Evolutionary conservation across 2,888 invertebrate genomes (phyloP).

Genomic region (Sphinx pinastri): DNA sequence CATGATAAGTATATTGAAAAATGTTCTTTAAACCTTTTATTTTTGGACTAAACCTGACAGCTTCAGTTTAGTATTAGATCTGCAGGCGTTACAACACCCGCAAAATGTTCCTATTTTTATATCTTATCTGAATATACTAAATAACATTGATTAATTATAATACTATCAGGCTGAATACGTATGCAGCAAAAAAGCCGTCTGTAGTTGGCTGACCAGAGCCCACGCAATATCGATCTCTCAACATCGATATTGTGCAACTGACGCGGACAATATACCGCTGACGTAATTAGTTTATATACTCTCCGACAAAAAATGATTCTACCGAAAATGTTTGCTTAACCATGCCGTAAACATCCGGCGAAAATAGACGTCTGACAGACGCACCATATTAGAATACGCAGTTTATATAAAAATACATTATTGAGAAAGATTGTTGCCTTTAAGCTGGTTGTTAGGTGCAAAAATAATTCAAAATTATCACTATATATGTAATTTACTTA

Average conservation of each 20-base stretch:
- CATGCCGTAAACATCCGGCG: constrained; percentile 22
- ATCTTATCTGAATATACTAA: background rate
- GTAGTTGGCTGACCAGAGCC: constrained; percentile 28
- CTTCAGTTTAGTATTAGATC: background rate
- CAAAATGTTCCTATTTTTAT: no score
- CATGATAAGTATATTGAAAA: no score
- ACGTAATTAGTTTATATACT: constrained; percentile 30
- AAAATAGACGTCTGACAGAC: background rate
- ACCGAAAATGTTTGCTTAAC: constrained; percentile 18
- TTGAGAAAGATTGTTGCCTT: no score
- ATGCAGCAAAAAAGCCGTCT: constrained; percentile 13
- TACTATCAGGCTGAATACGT: background rate
- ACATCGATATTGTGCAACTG: constrained; percentile 29
- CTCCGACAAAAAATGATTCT: constrained; percentile 1
- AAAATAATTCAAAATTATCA: no score
- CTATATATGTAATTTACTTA: no score
- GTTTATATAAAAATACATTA: background rate
- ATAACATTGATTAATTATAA: background rate
- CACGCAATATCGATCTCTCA: constrained; percentile 33
- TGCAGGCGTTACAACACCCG: background rate
- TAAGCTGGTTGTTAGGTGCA: no score
- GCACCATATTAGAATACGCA: background rate
- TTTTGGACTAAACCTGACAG: no score
- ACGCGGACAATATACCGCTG: constrained; percentile 28
- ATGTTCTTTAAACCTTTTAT: no score